phyloP scores from a whole-genome alignment of 2,888 invertebrate species.

The Sphaerophoria taeniata region DNA sequence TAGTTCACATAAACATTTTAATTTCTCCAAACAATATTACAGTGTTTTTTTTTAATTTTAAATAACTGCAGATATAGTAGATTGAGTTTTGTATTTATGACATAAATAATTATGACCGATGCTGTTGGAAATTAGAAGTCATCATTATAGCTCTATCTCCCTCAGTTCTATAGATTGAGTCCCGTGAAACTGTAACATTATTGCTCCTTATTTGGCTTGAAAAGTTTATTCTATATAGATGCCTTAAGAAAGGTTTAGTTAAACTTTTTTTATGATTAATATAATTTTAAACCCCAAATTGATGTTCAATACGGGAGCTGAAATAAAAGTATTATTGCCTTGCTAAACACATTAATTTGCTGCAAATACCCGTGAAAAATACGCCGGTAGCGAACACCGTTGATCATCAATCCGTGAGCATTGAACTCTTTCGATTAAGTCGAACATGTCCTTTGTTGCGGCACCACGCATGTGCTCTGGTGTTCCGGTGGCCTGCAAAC shows the following conservation, averaged over 20 bases:
- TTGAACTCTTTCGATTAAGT: conserved; percentile 94
- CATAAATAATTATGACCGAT: conserved; percentile 12
- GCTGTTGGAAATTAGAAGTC: conserved; percentile 15
- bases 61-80: conserved; percentile 14
- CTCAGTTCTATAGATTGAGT: background rate
- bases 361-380: conserved; percentile 89
- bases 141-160: background rate
- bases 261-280: conserved; percentile 2
- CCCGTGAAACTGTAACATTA: background rate
- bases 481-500: conserved; percentile 47
- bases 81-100: conserved; percentile 11
- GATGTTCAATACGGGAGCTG: conserved; percentile 35
- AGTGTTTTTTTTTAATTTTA: background rate
- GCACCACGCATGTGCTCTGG: conserved; percentile 82
- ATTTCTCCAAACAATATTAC: conserved; percentile 14
- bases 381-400: conserved; percentile 94
- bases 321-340: background rate
- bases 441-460: conserved; percentile 89
- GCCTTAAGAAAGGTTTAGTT: background rate
- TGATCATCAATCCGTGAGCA: conserved; percentile 97
- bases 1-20: conserved; percentile 7
- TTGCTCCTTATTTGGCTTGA: background rate
- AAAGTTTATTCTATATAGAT: conserved; percentile 5
- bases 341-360: too few species aligned
- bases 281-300: background rate